Base-by-base conservation (phyloP, 2,113 vertebrate species). In the Kryptolebias marmoratus region DNA sequence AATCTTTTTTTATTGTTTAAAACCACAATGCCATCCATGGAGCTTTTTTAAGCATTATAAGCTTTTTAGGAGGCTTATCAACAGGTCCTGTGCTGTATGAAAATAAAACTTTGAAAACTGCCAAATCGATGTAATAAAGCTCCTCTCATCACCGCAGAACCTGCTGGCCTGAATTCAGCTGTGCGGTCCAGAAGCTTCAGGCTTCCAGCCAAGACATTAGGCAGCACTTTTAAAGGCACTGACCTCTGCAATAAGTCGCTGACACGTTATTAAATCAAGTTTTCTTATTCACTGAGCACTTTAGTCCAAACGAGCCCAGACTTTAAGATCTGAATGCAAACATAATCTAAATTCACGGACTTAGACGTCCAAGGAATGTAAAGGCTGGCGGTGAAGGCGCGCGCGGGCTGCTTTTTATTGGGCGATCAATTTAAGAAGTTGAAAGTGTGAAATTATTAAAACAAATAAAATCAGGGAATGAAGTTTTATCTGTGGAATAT, bases 251-350 rank as follows among this genome's bases (percentile, higher is more conserved):
- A 18, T 60, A 66, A 54, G 49, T 42, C 52, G 32, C 53, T 81
- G 42, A 66, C 31, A 36, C 56, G 39, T 68, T 32, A 69, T 58
- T 53, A 58, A 9, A 73, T 66, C 39, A 61, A 14, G 60, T 67
- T 59, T 32, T 13, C 13, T 52, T 53, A 30, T 48, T 44, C 1
- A 10, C 7, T n/a, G 39, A 32, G 36, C 9, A 18, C 14, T 74
- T 65, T 28, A 59, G 1, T 55, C 15, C 28, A 8, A 57, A 42
- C 22, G 22, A 57, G 30, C 12, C 11, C 18, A 14, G 28, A 15
- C 15, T n/a, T 32, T 32, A 45, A 27, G 18, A n/a, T 2, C 0
- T 16, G 5, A 48, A 9, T 32, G 12, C 28, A 12, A 18, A 31
- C 18, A 32, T 32, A 30, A 11, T 49, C 0, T 18, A 18, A 18